Evolutionary conservation across 2,113 vertebrate genomes (phyloP).

Genomic region (Opisthocomus hoazin): DNA sequence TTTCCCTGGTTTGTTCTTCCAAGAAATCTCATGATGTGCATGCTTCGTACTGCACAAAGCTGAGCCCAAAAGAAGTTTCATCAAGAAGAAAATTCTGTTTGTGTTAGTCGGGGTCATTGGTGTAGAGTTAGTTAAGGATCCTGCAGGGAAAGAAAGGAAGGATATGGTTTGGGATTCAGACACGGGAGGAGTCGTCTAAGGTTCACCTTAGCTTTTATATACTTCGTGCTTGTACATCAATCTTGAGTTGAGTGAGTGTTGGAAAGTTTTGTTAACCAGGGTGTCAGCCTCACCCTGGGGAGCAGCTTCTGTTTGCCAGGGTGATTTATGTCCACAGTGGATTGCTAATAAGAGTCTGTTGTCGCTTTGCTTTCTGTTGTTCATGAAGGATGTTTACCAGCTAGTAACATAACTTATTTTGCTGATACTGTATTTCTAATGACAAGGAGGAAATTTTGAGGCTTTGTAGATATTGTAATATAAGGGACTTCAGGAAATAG

Average conservation of each 20-base stretch:
- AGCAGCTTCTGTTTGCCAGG: neutral
- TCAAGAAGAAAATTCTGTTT: neutral
- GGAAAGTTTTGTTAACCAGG: neutral
- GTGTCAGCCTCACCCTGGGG: neutral
- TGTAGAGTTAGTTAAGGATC: neutral
- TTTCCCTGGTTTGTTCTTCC: neutral
- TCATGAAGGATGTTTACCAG: neutral
- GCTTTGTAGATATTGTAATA: neutral
- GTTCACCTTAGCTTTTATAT: neutral
- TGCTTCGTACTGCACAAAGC: neutral
- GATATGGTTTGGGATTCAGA: neutral
- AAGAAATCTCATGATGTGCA: neutral
- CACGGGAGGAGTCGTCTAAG: neutral
- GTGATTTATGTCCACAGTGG: neutral
- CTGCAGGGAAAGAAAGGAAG: neutral
- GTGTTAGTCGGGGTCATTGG: neutral
- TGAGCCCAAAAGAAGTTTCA: neutral
- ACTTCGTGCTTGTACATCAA: neutral
- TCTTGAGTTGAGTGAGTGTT: neutral
- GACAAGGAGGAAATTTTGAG: neutral
- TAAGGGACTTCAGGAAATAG: neutral
- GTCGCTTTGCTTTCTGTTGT: neutral
- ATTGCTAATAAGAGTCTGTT: neutral
- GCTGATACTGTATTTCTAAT: neutral
- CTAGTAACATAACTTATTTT: neutral